phyloP scores from a whole-genome alignment of 1,140 invertebrate genomes.

The Hirudo medicinalis region DNA sequence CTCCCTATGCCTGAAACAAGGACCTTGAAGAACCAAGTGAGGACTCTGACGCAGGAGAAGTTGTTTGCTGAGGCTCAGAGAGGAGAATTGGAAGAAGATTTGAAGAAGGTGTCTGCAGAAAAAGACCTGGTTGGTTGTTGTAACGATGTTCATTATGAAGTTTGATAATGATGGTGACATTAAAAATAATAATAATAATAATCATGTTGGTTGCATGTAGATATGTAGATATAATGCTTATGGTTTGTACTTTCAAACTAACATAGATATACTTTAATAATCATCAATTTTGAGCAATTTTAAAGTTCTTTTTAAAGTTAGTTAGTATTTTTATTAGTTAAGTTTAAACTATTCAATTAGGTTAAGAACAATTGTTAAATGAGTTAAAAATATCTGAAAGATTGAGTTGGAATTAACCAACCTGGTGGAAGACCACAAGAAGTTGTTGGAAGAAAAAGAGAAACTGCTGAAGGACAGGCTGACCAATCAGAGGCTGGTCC shows the following conservation, averaged over 20 bases:
- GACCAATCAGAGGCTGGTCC: conserved; percentile 23
- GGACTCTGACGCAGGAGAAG: conserved; percentile 27
- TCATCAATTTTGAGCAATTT: too few species aligned
- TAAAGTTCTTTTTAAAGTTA: too few species aligned
- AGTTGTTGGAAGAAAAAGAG: neutral
- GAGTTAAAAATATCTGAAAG: neutral
- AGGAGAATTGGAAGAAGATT: conserved; percentile 32
- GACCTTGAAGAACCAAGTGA: conserved; percentile 35
- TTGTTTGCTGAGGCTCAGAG: conserved; percentile 37
- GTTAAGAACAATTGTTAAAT: too few species aligned
- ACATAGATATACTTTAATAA: too few species aligned
- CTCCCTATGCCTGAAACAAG: conserved; percentile 38
- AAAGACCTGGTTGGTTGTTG: neutral
- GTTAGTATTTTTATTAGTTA: too few species aligned
- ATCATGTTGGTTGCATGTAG: too few species aligned
- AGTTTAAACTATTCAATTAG: too few species aligned
- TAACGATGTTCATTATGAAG: too few species aligned
- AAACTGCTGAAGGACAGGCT: conserved; percentile 20
- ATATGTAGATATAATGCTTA: too few species aligned
- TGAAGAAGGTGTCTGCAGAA: conserved; percentile 23
- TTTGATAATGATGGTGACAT: too few species aligned
- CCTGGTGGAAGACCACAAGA: neutral
- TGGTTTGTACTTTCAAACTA: too few species aligned
- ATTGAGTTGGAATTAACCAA: conserved; percentile 4
- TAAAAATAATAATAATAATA: too few species aligned